phyloP scores from a whole-genome alignment of 1,140 invertebrate genomes.

The Euwallacea similis region DNA sequence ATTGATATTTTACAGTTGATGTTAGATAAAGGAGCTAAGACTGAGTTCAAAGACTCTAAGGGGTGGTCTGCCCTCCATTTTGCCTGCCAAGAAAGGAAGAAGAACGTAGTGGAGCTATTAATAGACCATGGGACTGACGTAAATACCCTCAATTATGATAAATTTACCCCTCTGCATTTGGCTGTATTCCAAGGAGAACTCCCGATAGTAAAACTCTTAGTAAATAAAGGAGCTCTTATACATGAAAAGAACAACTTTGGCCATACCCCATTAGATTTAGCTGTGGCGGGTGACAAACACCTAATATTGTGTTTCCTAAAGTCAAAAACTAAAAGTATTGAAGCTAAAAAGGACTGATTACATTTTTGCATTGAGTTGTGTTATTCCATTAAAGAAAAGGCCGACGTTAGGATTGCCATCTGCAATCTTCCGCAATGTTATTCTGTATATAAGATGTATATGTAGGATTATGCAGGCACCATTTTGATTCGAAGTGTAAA shows the following conservation, averaged over 20 bases:
- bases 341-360: no score
- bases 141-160: not conserved
- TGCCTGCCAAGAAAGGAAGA: not conserved
- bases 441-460: no score
- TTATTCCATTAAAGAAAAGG: no score
- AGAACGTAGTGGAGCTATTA: not conserved
- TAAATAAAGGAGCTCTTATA: not conserved
- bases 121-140: not conserved
- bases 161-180: not conserved
- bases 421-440: no score
- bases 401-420: no score
- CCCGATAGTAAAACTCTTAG: not conserved
- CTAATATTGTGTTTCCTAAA: constrained; percentile 1
- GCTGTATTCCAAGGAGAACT: constrained; percentile 1
- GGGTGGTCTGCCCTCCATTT: constrained; percentile 11
- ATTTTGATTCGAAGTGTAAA: no score
- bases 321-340: not conserved
- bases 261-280: constrained; percentile 13
- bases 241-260: not conserved
- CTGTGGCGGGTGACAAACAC: not conserved
- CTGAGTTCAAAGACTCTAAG: not conserved
- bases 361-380: no score
- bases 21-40: not conserved
- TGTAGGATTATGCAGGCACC: no score
- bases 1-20: not conserved